Base-by-base conservation (phyloP, 23 tunicate species). In the Halocynthia roretzi region DNA sequence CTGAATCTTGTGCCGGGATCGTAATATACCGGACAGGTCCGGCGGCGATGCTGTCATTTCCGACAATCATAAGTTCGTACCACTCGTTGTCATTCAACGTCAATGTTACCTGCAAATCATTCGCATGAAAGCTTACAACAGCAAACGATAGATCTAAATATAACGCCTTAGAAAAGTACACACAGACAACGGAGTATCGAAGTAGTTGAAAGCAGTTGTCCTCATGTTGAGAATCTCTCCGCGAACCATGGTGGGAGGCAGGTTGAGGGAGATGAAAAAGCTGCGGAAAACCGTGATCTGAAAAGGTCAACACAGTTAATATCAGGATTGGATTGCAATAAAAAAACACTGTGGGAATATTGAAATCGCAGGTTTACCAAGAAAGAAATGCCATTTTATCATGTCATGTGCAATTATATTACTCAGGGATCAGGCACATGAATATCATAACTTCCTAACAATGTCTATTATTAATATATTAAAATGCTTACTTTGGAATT, bases 241-340 rank as follows among this genome's bases (percentile, higher is more conserved):
- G 4, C 84, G 81, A 31, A 71, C 89, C 53, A 92, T 82, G 51
- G 76, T 92, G 11, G 89, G 70, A 8, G 98, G 98, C 15, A 92
- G 75, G 78, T 86, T 86, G 67, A 92, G 75, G 20, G 80, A 68
- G 9, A 92, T 80, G 54, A 92, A 92, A 71, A 92, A 92, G 6
- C 86, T 73, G 17, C 98, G 87, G 75, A 85, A 81, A 6, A 85
- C 98, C 5, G 87, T 86, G 78, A 92, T 76, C 98, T 92, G 75
- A n/a, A 77, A 81, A 65, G 6, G 17, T 20, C 14, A 80, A 68
- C 21, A 19, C 14, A 68, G 14, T 68, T 68, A n/a, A 60, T 60
- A 60, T 31, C 44, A 31, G 44, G 44, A 31, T 31, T 31, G 44
- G 44, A 31, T 4, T 0, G 44, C 44, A 31, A 31, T 4, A 31